A percentile compares a stretch with the other conserved stretches of the same genome.
Conservation (phyloP, 2,797 vertebrate genomes). For the Sebastes kiyomatsui region DNA sequence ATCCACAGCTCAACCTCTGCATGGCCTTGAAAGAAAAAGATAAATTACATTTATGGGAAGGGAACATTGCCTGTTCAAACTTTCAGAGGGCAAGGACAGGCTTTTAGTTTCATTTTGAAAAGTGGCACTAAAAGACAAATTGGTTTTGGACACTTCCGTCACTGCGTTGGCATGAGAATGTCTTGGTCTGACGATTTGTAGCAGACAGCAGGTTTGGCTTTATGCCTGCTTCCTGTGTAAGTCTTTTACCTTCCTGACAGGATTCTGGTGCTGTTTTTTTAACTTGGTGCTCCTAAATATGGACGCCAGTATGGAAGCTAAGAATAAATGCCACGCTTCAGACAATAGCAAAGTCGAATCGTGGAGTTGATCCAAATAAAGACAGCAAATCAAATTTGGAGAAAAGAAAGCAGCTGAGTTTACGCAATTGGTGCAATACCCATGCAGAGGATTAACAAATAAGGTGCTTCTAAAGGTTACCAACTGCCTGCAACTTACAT, state of each 20-base stretch:
- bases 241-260: constrained; percentile 66
- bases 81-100: not conserved
- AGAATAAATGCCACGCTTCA: constrained; percentile 13
- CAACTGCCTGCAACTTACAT: not conserved
- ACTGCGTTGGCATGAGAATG: not conserved
- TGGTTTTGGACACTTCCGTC: constrained; percentile 4
- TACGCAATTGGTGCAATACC: not conserved
- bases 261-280: constrained; percentile 25
- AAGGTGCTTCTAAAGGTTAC: not conserved
- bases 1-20: not conserved
- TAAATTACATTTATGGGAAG: constrained; percentile 13
- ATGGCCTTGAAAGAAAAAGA: not conserved
- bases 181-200: not conserved
- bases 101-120: constrained; percentile 4
- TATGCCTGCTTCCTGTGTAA: constrained; percentile 48
- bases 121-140: not conserved
- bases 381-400: not conserved
- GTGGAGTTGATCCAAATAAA: not conserved
- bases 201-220: constrained; percentile 34
- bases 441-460: not conserved
- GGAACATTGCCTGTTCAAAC: not conserved
- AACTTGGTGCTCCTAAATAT: constrained; percentile 3
- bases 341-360: not conserved
- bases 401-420: not conserved
- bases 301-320: not conserved